phyloP scores from a whole-genome alignment of 2,113 vertebrate genomes.

The Oncorhynchus mykiss region DNA sequence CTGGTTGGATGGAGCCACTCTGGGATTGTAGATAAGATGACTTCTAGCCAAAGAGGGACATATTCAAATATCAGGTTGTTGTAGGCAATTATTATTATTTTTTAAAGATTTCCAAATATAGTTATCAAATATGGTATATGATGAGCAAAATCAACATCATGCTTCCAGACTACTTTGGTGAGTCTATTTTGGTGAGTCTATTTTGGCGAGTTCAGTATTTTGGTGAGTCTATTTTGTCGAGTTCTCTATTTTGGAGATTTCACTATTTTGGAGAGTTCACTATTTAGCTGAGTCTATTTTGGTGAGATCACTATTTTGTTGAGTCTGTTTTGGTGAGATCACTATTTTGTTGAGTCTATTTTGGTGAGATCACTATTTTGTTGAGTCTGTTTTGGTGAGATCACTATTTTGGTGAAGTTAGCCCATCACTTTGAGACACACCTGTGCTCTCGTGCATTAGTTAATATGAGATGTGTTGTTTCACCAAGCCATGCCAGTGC shows the following conservation, averaged over 20 bases:
- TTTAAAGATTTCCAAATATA: not conserved
- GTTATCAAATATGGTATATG: not conserved
- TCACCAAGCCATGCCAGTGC: conserved; percentile 13
- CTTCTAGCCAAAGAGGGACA: not conserved
- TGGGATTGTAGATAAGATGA: not conserved
- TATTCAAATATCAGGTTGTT: not conserved
- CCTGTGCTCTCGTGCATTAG: not conserved
- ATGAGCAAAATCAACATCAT: not conserved
- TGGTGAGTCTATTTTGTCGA: no score
- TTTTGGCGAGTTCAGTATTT: no score
- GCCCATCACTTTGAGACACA: not conserved
- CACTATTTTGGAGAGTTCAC: no score
- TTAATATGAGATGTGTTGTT: not conserved
- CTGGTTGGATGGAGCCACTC: not conserved
- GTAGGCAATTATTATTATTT: not conserved
- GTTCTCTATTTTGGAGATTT: no score
- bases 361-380: no score
- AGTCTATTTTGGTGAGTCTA: not conserved
- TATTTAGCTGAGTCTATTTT: no score
- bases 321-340: no score
- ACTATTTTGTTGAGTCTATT: not conserved
- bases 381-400: no score
- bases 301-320: no score
- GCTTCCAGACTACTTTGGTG: not conserved
- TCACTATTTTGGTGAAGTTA: no score